Conservation (phyloP, 2,888 invertebrate genomes). For the Gerris lacustris region DNA sequence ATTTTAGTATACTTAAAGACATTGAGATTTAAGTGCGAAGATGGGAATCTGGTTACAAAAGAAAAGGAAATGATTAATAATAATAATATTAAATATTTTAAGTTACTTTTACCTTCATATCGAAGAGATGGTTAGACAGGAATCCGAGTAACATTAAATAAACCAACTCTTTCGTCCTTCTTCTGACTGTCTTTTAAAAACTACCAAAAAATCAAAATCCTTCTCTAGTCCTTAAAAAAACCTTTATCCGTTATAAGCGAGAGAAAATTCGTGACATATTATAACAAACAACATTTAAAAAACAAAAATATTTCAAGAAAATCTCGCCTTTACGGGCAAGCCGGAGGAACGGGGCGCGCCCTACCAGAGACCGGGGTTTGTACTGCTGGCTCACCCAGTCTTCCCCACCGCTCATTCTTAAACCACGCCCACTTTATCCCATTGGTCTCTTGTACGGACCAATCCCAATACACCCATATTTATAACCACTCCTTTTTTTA, state of each 20-base stretch:
- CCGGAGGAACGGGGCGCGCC: not conserved
- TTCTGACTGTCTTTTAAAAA: not conserved
- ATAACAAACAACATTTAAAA: not conserved
- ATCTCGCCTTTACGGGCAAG: not conserved
- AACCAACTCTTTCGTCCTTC: not conserved
- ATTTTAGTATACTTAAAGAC: no score
- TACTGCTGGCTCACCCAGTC: not conserved
- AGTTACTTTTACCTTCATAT: not conserved
- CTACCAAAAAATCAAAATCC: not conserved
- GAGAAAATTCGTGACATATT: not conserved
- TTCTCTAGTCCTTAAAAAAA: no score
- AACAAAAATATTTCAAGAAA: not conserved
- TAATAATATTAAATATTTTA: not conserved
- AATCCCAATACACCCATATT: not conserved
- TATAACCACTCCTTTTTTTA: not conserved
- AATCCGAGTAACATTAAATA: not conserved
- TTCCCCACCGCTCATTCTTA: not conserved
- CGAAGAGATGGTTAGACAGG: conserved; percentile 1
- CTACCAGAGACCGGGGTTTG: not conserved
- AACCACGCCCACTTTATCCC: not conserved
- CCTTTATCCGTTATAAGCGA: no score
- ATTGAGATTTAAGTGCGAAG: no score
- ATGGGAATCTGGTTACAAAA: not conserved
- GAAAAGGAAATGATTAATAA: not conserved
- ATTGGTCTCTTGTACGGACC: not conserved